Conservation (phyloP, 2,888 invertebrate species). For the Lottia gigantea region DNA sequence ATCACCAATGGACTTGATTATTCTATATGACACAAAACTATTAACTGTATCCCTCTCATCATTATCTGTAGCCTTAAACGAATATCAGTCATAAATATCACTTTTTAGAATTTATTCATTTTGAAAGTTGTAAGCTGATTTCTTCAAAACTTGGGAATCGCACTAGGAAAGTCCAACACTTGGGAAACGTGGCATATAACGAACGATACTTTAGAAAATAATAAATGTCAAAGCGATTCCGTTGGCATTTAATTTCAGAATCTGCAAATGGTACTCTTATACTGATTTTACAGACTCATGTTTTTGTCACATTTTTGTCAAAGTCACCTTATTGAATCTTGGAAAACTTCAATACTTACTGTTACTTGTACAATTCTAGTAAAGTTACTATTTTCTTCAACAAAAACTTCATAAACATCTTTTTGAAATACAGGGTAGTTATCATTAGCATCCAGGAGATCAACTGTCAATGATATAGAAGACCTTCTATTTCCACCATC, state of each 20-base stretch:
- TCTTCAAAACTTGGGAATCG: too few relatives aligned
- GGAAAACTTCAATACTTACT: constrained; percentile 55
- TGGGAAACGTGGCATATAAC: too few relatives aligned
- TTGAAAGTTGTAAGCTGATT: too few relatives aligned
- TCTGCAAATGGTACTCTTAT: too few relatives aligned
- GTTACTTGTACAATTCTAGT: constrained; percentile 81
- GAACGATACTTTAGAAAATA: too few relatives aligned
- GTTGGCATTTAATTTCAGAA: too few relatives aligned
- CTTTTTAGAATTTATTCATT: too few relatives aligned
- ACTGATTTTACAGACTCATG: too few relatives aligned
- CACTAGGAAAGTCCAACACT: too few relatives aligned
- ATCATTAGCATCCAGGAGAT: constrained; percentile 59
- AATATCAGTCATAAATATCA: neutral
- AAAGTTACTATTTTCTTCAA: constrained; percentile 81
- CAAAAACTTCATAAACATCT: constrained; percentile 69
- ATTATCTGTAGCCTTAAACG: constrained; percentile 76
- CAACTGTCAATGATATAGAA: constrained; percentile 50
- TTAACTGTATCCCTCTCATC: constrained; percentile 72
- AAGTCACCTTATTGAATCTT: too few relatives aligned
- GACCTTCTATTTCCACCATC: constrained; percentile 78
- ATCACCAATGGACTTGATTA: constrained; percentile 7
- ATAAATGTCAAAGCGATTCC: too few relatives aligned
- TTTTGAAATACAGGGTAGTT: constrained; percentile 53
- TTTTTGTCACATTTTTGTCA: too few relatives aligned
- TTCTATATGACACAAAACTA: constrained; percentile 44